Percentiles rank a stretch among this genome's conserved stretches.
phyloP scores from a whole-genome alignment of 2,113 vertebrate species.

The Lipotes vexillifer region DNA sequence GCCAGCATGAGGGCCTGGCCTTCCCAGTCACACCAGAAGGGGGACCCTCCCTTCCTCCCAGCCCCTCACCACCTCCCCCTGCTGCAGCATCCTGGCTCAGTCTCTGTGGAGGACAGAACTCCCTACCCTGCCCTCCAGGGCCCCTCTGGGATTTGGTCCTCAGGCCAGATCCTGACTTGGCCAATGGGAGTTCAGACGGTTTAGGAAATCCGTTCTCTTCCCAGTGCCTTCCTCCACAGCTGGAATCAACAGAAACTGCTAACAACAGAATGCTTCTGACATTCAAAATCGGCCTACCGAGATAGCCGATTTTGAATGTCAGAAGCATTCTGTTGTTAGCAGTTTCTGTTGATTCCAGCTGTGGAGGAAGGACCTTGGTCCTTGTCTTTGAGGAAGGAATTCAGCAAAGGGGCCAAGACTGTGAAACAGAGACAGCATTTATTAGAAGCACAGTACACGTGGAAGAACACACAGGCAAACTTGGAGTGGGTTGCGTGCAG shows the following conservation, averaged over 20 bases:
- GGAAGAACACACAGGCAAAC: too few species aligned
- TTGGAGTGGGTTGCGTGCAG: too few species aligned
- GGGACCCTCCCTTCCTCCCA: background rate
- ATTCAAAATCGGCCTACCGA: too few species aligned
- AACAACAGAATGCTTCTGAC: too few species aligned
- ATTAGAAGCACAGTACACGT: too few species aligned
- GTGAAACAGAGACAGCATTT: too few species aligned
- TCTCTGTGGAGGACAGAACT: background rate
- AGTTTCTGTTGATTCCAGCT: background rate
- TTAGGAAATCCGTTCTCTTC: background rate
- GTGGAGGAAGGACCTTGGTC: too few species aligned
- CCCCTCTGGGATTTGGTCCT: background rate
- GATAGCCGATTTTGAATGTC: background rate
- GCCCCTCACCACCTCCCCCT: background rate
- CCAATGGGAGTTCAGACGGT: background rate
- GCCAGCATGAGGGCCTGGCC: background rate
- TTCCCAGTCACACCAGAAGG: background rate
- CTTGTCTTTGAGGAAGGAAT: too few species aligned
- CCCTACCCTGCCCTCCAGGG: too few species aligned
- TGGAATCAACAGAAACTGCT: too few species aligned
- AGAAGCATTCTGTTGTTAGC: background rate
- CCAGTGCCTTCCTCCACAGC: too few species aligned
- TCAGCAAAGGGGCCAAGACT: too few species aligned
- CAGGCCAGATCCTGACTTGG: background rate
- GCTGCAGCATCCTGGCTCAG: rapidly evolving